Base-by-base conservation (phyloP, 2,888 invertebrate genomes). In the Erebia epiphron region DNA sequence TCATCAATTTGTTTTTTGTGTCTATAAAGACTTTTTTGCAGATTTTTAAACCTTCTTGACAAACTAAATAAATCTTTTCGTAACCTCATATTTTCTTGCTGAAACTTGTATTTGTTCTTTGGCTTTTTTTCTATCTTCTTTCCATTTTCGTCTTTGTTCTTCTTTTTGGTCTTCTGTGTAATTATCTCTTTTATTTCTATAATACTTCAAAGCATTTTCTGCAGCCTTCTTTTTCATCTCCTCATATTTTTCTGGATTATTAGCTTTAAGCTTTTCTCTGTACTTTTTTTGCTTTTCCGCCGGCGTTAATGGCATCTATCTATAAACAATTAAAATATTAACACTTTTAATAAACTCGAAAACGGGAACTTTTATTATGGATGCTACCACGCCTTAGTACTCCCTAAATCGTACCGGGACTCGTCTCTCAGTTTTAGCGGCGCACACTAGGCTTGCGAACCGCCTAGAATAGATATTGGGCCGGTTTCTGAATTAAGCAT, bases 101-200 rank as follows among this genome's bases (percentile, higher is more conserved):
- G 3, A 49, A 49, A 49, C 49, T 49, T 49, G 49, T 43, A 43
- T n/a, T 50, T 50, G 14, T 50, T 50, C 50, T 50, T 50, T 50
- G n/a, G 50, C 50, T n/a, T 50, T 50, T 50, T 50, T n/a, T 50
- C 50, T 50, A 50, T 50, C n/a, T 50, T 50, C 50, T 50, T 50
- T 50, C 50, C 50, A 50, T 50, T 50, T 50, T n/a, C 50, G 50
- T 50, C 50, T 50, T 50, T 50, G 50, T n/a, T 50, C n/a, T 50
- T 50, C 50, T 50, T 50, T 50, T n/a, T 50, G 50, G 50, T 50
- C 50, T 50, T 50, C 50, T 14, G 50, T 50, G 50, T 50, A 50
- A n/a, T 50, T 50, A 50, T 50, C 50, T 50, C 50, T 50, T 50
- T 50, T 50, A 50, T 50, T 50, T 50, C 50, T 50, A n/a, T 50